Evolutionary conservation across 2,888 invertebrate species (phyloP).

Genomic region (Vesta saturnalis): DNA sequence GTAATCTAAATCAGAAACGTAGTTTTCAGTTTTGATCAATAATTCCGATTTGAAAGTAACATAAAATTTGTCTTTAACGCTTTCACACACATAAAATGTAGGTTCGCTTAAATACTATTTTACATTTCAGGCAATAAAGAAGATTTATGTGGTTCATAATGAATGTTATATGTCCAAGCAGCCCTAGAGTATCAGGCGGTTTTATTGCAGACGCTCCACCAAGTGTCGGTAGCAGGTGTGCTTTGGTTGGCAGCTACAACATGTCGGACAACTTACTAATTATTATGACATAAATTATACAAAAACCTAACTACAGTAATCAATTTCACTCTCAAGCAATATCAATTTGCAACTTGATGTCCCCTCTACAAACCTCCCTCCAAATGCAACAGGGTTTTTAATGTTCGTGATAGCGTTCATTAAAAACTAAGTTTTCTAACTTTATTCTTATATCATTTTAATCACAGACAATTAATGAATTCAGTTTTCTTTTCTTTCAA

Average conservation of each 20-base stretch:
- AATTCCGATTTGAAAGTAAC: constrained; percentile 23
- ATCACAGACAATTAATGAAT: too few species aligned
- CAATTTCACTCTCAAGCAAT: constrained; percentile 51
- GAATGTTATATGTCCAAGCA: constrained; percentile 43
- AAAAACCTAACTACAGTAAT: constrained; percentile 57
- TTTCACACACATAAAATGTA: constrained; percentile 27
- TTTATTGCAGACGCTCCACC: constrained; percentile 42
- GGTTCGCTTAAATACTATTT: constrained; percentile 38
- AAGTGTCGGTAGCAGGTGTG: constrained; percentile 56
- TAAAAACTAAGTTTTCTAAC: constrained; percentile 35
- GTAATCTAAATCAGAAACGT: too few species aligned
- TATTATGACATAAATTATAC: constrained; percentile 60
- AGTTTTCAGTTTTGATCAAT: constrained; percentile 9
- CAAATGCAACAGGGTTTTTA: constrained; percentile 37
- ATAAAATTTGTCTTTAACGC: constrained; percentile 31
- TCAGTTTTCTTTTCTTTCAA: too few species aligned
- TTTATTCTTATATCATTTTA: constrained; percentile 38
- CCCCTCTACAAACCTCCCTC: constrained; percentile 31
- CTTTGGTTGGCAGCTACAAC: constrained; percentile 47
- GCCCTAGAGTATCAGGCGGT: constrained; percentile 34
- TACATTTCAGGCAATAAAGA: constrained; percentile 44
- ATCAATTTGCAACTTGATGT: constrained; percentile 37
- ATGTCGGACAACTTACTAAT: constrained; percentile 57
- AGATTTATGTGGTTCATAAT: constrained; percentile 49
- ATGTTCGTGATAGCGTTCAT: constrained; percentile 37